A percentile compares a stretch with the other conserved stretches of the same genome.
Evolutionary conservation across 1,140 invertebrate genomes (phyloP).

Genomic region (Heliconius hermathena): DNA sequence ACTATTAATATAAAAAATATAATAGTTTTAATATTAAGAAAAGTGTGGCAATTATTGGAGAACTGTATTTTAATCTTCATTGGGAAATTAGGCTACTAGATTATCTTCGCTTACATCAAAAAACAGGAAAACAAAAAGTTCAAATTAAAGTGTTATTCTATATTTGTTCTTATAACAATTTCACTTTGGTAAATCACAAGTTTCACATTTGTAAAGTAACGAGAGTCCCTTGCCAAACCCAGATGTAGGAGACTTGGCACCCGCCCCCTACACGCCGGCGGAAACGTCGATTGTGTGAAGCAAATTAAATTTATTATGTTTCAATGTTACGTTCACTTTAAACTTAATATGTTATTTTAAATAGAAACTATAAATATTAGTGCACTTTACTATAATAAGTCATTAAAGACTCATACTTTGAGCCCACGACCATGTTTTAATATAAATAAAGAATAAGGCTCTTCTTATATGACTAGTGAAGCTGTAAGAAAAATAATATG

Average conservation of each 20-base stretch:
- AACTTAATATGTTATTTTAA: background rate
- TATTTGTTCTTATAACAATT: background rate
- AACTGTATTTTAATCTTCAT: too few relatives aligned
- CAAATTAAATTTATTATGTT: background rate
- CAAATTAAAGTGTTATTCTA: background rate
- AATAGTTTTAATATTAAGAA: too few relatives aligned
- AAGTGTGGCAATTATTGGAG: too few relatives aligned
- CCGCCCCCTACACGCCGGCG: background rate
- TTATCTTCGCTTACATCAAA: background rate
- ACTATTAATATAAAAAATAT: too few relatives aligned
- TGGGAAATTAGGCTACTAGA: too few relatives aligned
- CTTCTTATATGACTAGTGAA: too few relatives aligned
- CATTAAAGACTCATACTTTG: too few relatives aligned
- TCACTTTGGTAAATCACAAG: background rate
- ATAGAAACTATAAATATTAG: too few relatives aligned
- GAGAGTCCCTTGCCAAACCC: constrained; percentile 5
- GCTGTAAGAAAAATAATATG: too few relatives aligned
- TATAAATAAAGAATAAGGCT: too few relatives aligned
- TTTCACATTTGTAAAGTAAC: constrained; percentile 9
- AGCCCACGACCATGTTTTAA: too few relatives aligned
- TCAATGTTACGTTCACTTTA: background rate
- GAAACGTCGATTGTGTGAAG: background rate
- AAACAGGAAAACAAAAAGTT: background rate
- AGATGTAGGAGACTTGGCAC: constrained; percentile 12
- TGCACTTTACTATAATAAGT: too few relatives aligned